A percentile compares a stretch with the other conserved stretches of the same genome.
These are phyloP conservation scores for Semibalanus balanoides DNA, from an alignment of 1,140 invertebrate species.

Conservation along the genomic window DNA sequence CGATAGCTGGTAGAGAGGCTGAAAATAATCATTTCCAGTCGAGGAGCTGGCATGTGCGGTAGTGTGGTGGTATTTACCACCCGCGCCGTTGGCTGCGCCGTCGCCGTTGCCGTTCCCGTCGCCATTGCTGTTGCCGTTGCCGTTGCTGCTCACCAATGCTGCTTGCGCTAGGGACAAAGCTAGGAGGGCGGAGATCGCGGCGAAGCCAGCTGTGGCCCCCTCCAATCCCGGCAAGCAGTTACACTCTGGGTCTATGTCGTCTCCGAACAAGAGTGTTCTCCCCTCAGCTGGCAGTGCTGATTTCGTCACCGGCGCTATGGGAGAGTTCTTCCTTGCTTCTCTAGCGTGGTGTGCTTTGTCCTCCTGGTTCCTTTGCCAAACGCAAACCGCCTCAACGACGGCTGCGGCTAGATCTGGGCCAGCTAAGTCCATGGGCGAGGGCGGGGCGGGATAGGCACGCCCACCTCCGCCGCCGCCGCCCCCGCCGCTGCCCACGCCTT, in stretches of 20 bases:
- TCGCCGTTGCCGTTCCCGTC: too few species aligned
- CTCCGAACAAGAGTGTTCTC: too few species aligned
- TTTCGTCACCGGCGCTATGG: not conserved
- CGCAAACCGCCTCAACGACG: not conserved
- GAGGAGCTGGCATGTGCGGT: not conserved
- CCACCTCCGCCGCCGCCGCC: too few species aligned
- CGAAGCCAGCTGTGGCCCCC: not conserved
- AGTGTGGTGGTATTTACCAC: not conserved
- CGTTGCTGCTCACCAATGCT: too few species aligned
- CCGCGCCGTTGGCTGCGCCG: too few species aligned
- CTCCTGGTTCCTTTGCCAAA: not conserved
- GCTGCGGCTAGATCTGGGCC: too few species aligned
- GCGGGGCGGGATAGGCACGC: not conserved
- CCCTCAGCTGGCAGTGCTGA: not conserved
- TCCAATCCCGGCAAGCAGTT: not conserved
- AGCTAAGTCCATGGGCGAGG: not conserved
- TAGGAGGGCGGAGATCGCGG: not conserved
- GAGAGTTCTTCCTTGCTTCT: not conserved
- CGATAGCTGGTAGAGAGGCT: not conserved
- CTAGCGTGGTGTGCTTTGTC: not conserved
- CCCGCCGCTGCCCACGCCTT: not conserved
- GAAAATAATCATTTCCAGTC: too few species aligned
- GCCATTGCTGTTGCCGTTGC: not conserved
- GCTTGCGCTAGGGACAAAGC: not conserved
- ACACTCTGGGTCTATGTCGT: too few species aligned